A percentile compares a stretch with the other conserved stretches of the same genome.
Conservation (phyloP, 53 echinoderm and acorn worm species). For the Apostichopus leukothele region DNA sequence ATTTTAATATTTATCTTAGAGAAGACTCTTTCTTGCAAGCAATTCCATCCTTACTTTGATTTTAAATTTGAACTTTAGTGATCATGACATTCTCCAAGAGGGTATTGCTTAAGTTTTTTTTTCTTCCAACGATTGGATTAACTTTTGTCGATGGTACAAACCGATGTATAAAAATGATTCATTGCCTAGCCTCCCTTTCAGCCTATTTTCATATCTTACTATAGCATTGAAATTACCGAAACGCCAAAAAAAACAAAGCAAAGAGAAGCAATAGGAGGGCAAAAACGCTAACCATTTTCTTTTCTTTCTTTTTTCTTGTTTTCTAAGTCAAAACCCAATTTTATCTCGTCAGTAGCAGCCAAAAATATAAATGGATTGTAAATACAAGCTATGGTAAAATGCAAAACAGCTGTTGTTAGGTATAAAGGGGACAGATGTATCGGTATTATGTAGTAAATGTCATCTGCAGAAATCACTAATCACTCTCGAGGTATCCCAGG, state of each 20-base stretch:
- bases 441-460: conserved; percentile 36
- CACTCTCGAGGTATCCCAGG: conserved; percentile 28
- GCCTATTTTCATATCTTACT: background rate
- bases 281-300: background rate
- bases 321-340: background rate
- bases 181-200: background rate
- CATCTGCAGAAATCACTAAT: conserved; percentile 16
- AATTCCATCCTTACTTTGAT: no score
- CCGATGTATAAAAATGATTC: background rate
- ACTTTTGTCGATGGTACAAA: background rate
- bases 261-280: background rate
- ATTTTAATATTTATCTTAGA: no score
- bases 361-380: background rate
- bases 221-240: background rate
- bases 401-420: conserved; percentile 40
- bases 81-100: background rate
- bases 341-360: conserved; percentile 3
- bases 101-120: background rate
- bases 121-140: background rate
- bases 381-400: background rate
- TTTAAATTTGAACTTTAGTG: background rate
- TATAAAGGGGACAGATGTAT: conserved; percentile 24
- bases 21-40: no score
- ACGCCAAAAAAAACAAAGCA: background rate
- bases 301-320: background rate